These are phyloP conservation scores for Cynodonichthys magdalenae DNA, from an alignment of 2,797 vertebrate species.

Conservation along the genomic window DNA sequence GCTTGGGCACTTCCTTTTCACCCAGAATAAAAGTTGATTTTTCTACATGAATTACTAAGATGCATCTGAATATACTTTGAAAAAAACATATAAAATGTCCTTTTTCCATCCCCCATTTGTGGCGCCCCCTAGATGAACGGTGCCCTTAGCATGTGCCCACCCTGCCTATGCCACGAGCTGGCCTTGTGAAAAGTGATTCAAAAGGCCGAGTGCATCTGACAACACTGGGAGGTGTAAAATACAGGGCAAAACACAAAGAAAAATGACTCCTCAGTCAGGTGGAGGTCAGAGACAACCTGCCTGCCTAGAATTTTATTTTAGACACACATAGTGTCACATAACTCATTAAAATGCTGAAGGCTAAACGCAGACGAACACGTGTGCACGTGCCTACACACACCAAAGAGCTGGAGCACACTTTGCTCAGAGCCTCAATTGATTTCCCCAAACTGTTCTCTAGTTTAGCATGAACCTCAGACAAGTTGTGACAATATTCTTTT, in stretches of 20 bases:
- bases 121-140: too few relatives aligned
- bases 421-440: conserved; percentile 42
- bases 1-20: too few relatives aligned
- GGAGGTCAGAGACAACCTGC: conserved; percentile 57
- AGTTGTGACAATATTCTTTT: conserved; percentile 26
- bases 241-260: conserved; percentile 42
- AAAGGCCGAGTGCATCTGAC: conserved; percentile 1
- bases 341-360: conserved; percentile 57
- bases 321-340: conserved; percentile 35
- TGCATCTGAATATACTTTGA: too few relatives aligned
- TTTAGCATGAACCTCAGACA: conserved; percentile 23
- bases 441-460: conserved; percentile 37
- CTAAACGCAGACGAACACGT: conserved; percentile 37
- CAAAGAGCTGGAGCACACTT: not conserved
- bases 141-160: too few relatives aligned
- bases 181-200: conserved; percentile 16
- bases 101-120: too few relatives aligned
- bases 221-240: conserved; percentile 28
- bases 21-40: too few relatives aligned
- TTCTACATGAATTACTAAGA: too few relatives aligned
- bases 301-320: conserved; percentile 50
- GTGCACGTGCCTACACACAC: not conserved
- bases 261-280: conserved; percentile 51
- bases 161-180: too few relatives aligned
- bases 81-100: too few relatives aligned